Base-by-base conservation (phyloP, 1,140 invertebrate genomes). In the Chelonus insularis region DNA sequence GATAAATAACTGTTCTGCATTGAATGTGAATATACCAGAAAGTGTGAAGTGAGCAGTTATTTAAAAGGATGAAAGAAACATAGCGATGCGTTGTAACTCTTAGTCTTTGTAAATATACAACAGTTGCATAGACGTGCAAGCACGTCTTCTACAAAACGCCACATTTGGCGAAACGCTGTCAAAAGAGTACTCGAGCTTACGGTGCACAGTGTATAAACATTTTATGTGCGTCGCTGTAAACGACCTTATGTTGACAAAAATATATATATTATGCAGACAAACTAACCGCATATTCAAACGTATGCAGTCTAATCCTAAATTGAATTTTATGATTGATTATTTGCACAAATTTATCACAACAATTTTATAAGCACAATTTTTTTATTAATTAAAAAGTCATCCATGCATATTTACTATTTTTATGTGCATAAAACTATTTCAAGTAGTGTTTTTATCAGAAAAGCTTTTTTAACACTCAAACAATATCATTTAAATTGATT, bases 161-260 rank as follows among this genome's bases (percentile, higher is more conserved):
- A 8, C 5, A 43, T 43, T 43, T 43, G 4, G 12, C 16, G 41
- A 43, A 18, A 43, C 16, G 12, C 41, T 12, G 18, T 25, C 45
- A 48, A 48, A 21, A 25, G 21, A 23, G 45, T 18, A 25, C 45
- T 25, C 23, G 20, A 23, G 45, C 45, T 48, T 25, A 21, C 5
- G 21, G 23, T 29, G n/a, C 25, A 12, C n/a, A 48, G 41, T 48
- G 9, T 8, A 23, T 48, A 12, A 25, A 23, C 45, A 25, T 25
- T 11, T 48, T 2, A 48, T 18, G 18, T 25, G 12, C 23, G 12
- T 25, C 18, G 45, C 11, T 23, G 5, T 5, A 23, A 48, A 48
- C 45, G 18, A 48, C 16, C 41, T 58, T 58, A 20, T 34, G 23
- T 5, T 37, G 5, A 50, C 18, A 48, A n/a, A n/a, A n/a, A n/a